phyloP scores from a whole-genome alignment of 1,140 invertebrate species.

The Berghia stephanieae region DNA sequence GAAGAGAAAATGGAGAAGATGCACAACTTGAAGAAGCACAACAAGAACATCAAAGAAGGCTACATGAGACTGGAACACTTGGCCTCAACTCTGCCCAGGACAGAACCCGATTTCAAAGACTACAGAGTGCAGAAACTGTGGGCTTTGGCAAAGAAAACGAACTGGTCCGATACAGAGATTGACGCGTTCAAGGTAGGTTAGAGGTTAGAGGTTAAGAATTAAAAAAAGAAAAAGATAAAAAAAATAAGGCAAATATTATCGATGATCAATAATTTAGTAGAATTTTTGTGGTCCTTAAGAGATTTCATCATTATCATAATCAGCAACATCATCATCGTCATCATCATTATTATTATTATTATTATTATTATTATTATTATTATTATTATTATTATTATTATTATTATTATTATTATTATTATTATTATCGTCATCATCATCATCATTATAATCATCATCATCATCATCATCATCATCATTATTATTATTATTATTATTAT shows the following conservation, averaged over 20 bases:
- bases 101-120: conserved; percentile 86
- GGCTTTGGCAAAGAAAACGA: conserved; percentile 80
- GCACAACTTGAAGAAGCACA: conserved; percentile 73
- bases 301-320: background rate
- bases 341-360: background rate
- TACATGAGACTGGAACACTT: conserved; percentile 82
- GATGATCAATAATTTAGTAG: background rate
- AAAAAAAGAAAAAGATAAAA: background rate
- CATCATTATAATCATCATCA: too few relatives aligned
- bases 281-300: background rate
- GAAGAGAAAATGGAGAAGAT: conserved; percentile 42
- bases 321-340: too few relatives aligned
- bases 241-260: background rate
- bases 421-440: too few relatives aligned
- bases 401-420: too few relatives aligned
- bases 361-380: too few relatives aligned
- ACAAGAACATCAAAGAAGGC: conserved; percentile 80
- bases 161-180: conserved; percentile 84
- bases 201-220: background rate
- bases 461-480: too few relatives aligned
- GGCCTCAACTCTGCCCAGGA: conserved; percentile 61
- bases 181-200: conserved; percentile 79
- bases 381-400: too few relatives aligned
- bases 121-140: conserved; percentile 88
- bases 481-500: too few relatives aligned